These are phyloP conservation scores for Sebastes hubbsi DNA, from an alignment of 2,797 vertebrate species.

Conservation along the genomic window DNA sequence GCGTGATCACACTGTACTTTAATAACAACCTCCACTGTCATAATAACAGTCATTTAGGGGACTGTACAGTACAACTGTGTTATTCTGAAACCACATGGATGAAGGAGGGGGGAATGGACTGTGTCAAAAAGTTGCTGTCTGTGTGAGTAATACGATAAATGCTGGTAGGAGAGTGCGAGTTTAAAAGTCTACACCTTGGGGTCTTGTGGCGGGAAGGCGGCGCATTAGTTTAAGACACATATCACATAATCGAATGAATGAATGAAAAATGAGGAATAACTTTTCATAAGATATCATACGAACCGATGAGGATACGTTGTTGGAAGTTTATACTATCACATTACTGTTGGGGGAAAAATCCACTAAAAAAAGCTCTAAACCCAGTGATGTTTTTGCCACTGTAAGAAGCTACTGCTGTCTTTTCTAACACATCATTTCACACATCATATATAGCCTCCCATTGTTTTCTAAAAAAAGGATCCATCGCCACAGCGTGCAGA, in stretches of 20 bases:
- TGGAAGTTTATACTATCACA: neutral
- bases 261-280: too few species aligned
- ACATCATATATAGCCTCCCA: neutral
- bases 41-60: conserved; percentile 49
- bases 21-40: conserved; percentile 22
- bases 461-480: conserved; percentile 7
- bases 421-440: neutral
- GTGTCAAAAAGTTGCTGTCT: neutral
- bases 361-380: neutral
- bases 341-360: neutral
- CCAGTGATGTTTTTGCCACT: neutral
- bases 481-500: conserved; percentile 12
- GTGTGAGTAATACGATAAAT: neutral
- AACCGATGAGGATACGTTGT: neutral
- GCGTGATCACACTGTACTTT: neutral
- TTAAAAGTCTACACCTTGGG: neutral
- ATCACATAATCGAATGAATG: neutral
- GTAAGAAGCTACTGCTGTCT: neutral
- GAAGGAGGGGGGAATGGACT: neutral
- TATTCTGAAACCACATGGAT: conserved; percentile 31
- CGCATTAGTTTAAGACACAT: neutral
- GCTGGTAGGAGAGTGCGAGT: neutral
- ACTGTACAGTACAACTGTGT: conserved; percentile 3
- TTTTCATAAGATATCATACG: too few species aligned
- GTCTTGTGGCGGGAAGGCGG: neutral